Percentiles rank a stretch among this genome's conserved stretches.
phyloP scores from a whole-genome alignment of 1,140 invertebrate species.

The Brachystomella parvula region DNA sequence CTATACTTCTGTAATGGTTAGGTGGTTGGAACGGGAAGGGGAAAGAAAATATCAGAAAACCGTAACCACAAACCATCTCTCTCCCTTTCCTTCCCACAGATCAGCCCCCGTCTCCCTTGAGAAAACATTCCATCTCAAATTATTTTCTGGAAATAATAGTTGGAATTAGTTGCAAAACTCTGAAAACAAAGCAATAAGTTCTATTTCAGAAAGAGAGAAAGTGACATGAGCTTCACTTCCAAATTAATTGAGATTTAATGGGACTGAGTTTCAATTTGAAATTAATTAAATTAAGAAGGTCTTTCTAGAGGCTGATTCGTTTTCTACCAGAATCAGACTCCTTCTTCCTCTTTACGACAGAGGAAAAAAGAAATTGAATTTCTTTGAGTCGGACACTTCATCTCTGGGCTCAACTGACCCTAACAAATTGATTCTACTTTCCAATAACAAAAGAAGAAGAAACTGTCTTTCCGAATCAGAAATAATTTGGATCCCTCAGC shows the following conservation, averaged over 20 bases:
- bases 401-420: no score
- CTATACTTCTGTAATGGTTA: no score
- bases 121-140: not conserved
- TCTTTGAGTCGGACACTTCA: no score
- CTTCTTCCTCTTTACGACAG: no score
- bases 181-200: not conserved
- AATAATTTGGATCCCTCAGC: no score
- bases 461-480: no score
- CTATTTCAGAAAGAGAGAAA: not conserved
- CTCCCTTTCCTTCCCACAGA: not conserved
- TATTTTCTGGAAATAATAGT: not conserved
- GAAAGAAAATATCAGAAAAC: not conserved
- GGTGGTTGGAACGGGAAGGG: not conserved
- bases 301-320: not conserved
- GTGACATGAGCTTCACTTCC: no score
- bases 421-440: no score
- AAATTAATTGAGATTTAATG: not conserved
- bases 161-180: not conserved
- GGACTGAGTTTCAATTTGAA: conserved; percentile 1
- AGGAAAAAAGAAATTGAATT: no score
- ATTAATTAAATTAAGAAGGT: no score
- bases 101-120: not conserved
- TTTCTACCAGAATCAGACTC: no score
- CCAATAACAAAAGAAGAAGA: no score
- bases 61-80: not conserved